phyloP scores from a whole-genome alignment of 2,888 invertebrate genomes.

The Aricia artaxerxes region DNA sequence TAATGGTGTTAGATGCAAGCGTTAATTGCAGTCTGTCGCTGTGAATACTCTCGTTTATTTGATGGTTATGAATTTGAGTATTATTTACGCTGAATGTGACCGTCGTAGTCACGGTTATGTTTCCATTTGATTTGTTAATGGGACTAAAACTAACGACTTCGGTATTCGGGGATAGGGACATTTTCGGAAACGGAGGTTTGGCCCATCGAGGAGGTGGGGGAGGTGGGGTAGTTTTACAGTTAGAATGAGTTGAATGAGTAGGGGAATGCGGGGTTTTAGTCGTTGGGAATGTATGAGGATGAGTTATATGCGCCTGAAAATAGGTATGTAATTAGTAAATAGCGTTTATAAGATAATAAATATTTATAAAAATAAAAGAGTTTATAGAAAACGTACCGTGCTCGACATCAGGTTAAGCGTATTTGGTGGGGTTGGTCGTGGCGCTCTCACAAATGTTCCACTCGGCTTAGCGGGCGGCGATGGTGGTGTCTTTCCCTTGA shows the following conservation, averaged over 20 bases:
- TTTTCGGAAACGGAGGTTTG: conserved; percentile 84
- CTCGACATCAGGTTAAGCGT: conserved; percentile 87
- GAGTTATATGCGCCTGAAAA: conserved; percentile 81
- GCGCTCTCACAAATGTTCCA: conserved; percentile 80
- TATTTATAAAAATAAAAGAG: conserved; percentile 33
- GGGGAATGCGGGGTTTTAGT: conserved; percentile 68
- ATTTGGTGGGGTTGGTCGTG: conserved; percentile 90
- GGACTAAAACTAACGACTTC: conserved; percentile 68
- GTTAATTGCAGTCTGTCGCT: conserved; percentile 76
- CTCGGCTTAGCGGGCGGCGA: conserved; percentile 76
- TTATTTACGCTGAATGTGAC: conserved; percentile 89
- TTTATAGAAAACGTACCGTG: conserved; percentile 61
- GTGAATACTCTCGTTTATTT: conserved; percentile 74
- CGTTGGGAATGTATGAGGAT: conserved; percentile 74
- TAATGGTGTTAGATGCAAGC: conserved; percentile 75
- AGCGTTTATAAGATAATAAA: conserved; percentile 29
- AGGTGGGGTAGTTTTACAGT: conserved; percentile 84
- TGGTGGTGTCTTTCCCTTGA: conserved; percentile 82
- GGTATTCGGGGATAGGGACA: conserved; percentile 70
- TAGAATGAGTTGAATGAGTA: conserved; percentile 58
- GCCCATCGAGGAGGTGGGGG: conserved; percentile 93
- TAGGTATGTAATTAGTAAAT: conserved; percentile 54
- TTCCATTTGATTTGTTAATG: conserved; percentile 81
- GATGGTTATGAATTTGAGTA: conserved; percentile 76
- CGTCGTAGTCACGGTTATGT: conserved; percentile 92